Evolutionary conservation across 2,113 vertebrate species (phyloP), one percentile per base, ranked within the genome.

Genomic region (Tenebrosternarchus preto): DNA sequence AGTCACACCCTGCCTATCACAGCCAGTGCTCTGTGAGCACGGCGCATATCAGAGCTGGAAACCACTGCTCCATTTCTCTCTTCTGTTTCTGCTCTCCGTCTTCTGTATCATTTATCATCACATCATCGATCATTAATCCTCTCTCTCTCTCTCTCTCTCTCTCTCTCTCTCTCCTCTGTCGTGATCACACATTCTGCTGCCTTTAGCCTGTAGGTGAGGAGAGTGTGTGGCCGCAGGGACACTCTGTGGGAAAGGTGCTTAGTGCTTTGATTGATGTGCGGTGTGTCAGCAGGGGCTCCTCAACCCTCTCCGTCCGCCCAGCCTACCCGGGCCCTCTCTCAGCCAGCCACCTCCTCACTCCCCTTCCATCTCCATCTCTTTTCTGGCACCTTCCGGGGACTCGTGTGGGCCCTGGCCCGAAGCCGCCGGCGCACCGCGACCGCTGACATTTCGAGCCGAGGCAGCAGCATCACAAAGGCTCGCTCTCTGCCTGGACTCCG

Each of bases 171-270:
- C 63, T 33, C 29, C 39, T 12, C 50, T n/a, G 24, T 27, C 25
- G 31, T 22, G 25, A 17, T 72, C 27, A 53, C 24, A 50, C 63
- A 60, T 36, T 20, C 39, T 43, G 39, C 39, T 9, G 39, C 39
- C 39, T 43, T 43, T 11, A 70, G 56, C 31, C 73, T 46, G n/a
- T 70, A 1, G 33, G 24, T 33, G 56, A 73, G 57, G 59, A 17
- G 36, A 33, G 36, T 80, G 71, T 74, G 50, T 81, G 50, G 33
- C 61, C 57, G 19, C 59, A 57, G 66, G 53, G 76, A 11, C 17
- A 64, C 76, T 78, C 76, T 1, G 76, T 69, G 19, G 76, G 76
- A 36, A 77, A 43, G 55, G 53, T 69, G 76, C 0, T 78, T 81
- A 67, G 71, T 67, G 53, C 22, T 8, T 24, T 66, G 72, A 69